Conservation (phyloP, 2,888 invertebrate species). For the Hyppa rectilinea region DNA sequence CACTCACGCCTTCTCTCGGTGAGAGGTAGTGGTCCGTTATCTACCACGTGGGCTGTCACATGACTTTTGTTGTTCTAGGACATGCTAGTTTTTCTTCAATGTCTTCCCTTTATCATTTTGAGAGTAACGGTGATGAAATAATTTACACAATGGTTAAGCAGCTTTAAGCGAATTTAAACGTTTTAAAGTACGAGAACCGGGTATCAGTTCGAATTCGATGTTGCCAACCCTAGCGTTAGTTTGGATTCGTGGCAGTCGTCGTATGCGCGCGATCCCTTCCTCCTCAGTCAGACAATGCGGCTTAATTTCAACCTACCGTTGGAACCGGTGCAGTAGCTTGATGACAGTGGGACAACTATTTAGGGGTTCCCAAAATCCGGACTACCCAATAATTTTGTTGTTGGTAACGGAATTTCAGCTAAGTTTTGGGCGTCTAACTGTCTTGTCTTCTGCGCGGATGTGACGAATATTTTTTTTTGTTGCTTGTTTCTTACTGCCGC, state of each 20-base stretch:
- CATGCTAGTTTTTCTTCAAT: too few relatives aligned
- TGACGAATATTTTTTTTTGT: too few relatives aligned
- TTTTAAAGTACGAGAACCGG: neutral
- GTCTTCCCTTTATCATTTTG: too few relatives aligned
- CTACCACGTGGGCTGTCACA: too few relatives aligned
- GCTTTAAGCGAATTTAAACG: too few relatives aligned
- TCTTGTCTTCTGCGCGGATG: too few relatives aligned
- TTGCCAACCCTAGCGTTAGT: slow-evolving; percentile 45
- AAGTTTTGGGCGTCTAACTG: neutral
- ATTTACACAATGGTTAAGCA: too few relatives aligned
- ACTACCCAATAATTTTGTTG: slow-evolving; percentile 30
- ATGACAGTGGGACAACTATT: slow-evolving; percentile 32
- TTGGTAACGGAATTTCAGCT: slow-evolving; percentile 3
- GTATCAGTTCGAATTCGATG: neutral
- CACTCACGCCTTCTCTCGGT: too few relatives aligned
- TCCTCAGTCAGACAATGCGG: slow-evolving; percentile 43
- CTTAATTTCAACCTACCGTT: slow-evolving; percentile 44
- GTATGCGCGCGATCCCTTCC: slow-evolving; percentile 44
- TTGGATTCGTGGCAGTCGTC: slow-evolving; percentile 46
- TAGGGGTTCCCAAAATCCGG: neutral
- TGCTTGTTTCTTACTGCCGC: too few relatives aligned
- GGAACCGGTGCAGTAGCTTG: neutral
- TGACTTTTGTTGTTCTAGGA: too few relatives aligned
- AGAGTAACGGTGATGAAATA: too few relatives aligned
- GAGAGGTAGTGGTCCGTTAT: too few relatives aligned